Conservation (phyloP, 2,113 vertebrate species). For the Trinectes maculatus region DNA sequence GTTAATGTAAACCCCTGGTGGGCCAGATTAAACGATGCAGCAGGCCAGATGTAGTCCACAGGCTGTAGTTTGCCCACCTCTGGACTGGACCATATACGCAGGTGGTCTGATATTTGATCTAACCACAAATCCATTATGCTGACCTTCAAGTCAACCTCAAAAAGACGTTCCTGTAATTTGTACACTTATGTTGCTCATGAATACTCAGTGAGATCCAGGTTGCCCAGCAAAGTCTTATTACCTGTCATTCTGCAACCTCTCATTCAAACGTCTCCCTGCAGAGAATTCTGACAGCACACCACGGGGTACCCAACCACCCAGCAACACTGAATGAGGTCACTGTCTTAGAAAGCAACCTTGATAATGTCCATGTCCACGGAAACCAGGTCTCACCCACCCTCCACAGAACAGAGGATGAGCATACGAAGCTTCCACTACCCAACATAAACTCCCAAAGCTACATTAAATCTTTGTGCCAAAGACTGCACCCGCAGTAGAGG, state of each 20-base stretch:
- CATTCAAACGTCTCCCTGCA: neutral
- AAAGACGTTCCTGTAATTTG: neutral
- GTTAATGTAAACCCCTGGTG: too few relatives aligned
- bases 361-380: neutral
- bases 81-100: neutral
- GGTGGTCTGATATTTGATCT: neutral
- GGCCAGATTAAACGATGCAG: too few relatives aligned
- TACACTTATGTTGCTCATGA: neutral
- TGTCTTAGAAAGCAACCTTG: neutral
- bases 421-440: constrained; percentile 11
- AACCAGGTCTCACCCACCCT: neutral
- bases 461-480: constrained; percentile 40
- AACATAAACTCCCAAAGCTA: constrained; percentile 21
- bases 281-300: constrained; percentile 7
- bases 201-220: constrained; percentile 2
- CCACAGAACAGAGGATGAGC: constrained; percentile 6
- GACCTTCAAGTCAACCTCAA: neutral
- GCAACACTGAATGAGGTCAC: neutral
- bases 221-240: constrained; percentile 18
- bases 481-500: constrained; percentile 28
- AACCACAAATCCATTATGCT: neutral
- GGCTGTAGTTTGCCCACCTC: too few relatives aligned
- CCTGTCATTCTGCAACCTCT: constrained; percentile 13
- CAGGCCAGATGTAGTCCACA: too few relatives aligned
- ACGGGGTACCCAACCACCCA: neutral